A percentile compares a stretch with the other conserved stretches of the same genome.
phyloP scores from a whole-genome alignment of 1,140 invertebrate species.

The Ips nitidus region DNA sequence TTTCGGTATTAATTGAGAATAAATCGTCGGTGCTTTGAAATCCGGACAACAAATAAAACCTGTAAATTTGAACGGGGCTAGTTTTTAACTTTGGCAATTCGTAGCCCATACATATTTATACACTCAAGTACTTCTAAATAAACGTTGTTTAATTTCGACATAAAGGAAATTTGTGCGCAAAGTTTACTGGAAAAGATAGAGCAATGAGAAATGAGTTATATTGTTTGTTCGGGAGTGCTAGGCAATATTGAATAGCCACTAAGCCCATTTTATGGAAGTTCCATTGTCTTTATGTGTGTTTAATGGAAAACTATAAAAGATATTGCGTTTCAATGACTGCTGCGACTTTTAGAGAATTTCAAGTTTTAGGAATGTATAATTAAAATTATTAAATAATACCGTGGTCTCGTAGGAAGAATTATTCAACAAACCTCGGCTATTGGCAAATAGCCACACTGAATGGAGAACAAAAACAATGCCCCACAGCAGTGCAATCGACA shows the following conservation, averaged over 20 bases:
- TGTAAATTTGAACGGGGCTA: slow-evolving; percentile 1
- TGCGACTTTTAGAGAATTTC: background rate
- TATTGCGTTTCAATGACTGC: background rate
- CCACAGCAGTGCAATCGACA: background rate
- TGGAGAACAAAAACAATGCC: background rate
- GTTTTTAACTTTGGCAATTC: slow-evolving; percentile 23
- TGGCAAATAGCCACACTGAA: background rate
- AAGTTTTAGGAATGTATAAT: background rate
- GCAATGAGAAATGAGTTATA: slow-evolving; percentile 9
- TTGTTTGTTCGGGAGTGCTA: slow-evolving; percentile 1
- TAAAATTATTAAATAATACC: background rate
- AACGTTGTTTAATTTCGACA: slow-evolving; percentile 14
- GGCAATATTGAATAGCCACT: background rate
- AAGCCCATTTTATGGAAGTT: background rate
- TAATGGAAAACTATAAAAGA: background rate
- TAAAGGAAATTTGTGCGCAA: slow-evolving; percentile 10
- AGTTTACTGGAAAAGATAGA: slow-evolving; percentile 8
- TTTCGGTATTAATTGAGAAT: slow-evolving; percentile 18
- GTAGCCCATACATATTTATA: slow-evolving; percentile 16
- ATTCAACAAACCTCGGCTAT: background rate
- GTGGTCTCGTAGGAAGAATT: too few relatives aligned
- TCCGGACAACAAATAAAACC: slow-evolving; percentile 12
- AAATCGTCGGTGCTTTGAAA: slow-evolving; percentile 1
- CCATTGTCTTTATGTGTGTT: background rate
- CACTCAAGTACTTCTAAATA: slow-evolving; percentile 6